Percentiles rank a stretch among this genome's conserved stretches.
Conservation (phyloP, 1,140 invertebrate genomes). For the Psilanteris sp. region DNA sequence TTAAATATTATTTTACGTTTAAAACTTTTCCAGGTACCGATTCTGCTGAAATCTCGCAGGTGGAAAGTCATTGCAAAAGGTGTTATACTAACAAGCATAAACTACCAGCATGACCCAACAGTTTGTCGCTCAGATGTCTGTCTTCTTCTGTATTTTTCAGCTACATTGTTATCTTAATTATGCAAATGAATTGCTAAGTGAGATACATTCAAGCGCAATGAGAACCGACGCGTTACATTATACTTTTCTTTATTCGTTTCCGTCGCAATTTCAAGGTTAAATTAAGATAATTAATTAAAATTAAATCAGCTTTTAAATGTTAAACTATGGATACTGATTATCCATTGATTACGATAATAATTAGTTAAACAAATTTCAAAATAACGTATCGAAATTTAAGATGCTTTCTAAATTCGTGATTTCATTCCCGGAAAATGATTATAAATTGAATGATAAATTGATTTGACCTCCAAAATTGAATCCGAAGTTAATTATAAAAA, state of each 20-base stretch:
- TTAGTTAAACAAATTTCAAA: no score
- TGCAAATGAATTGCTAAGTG: conserved; percentile 20
- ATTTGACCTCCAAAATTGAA: no score
- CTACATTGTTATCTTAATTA: no score
- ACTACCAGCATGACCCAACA: background rate
- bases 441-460: no score
- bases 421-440: no score
- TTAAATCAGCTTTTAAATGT: background rate
- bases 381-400: no score
- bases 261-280: conserved; percentile 7
- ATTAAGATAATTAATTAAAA: conserved; percentile 5
- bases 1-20: conserved; percentile 12
- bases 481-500: no score
- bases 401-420: no score
- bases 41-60: background rate
- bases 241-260: conserved; percentile 6
- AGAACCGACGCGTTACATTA: conserved; percentile 15
- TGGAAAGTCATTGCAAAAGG: background rate
- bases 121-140: conserved; percentile 1
- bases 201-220: conserved; percentile 7
- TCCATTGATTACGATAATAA: no score
- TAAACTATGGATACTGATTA: no score
- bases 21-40: conserved; percentile 6
- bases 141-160: conserved; percentile 9
- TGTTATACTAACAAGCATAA: conserved; percentile 15